These are phyloP conservation scores for Oostethus manadensis DNA, from an alignment of 2,113 vertebrate species.

Conservation along the genomic window DNA sequence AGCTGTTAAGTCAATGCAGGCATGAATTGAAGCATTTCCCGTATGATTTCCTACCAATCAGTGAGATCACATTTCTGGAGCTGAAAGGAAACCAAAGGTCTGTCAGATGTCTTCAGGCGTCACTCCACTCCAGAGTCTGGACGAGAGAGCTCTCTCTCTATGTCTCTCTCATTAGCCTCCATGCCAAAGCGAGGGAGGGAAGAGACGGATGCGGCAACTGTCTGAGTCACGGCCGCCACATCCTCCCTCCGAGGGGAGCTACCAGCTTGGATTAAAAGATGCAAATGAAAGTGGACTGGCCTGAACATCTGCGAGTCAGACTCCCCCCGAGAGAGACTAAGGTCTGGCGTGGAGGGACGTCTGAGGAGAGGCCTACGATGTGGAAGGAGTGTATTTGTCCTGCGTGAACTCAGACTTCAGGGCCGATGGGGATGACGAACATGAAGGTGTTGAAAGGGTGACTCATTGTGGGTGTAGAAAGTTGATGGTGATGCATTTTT, in stretches of 20 bases:
- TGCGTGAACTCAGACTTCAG: neutral
- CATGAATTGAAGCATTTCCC: too few relatives aligned
- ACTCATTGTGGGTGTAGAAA: conserved; percentile 3
- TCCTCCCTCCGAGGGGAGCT: neutral
- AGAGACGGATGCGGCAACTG: neutral
- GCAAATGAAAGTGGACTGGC: conserved; percentile 7
- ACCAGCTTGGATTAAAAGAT: neutral
- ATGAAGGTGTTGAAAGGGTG: neutral
- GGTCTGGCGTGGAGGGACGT: neutral
- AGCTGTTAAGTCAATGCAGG: too few relatives aligned
- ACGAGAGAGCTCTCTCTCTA: too few relatives aligned
- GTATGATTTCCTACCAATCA: too few relatives aligned
- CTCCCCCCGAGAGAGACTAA: neutral
- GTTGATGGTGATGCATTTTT: too few relatives aligned
- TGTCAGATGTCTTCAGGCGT: too few relatives aligned
- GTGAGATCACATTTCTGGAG: too few relatives aligned
- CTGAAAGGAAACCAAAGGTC: too few relatives aligned
- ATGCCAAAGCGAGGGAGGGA: neutral
- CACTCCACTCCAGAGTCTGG: too few relatives aligned
- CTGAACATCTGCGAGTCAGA: neutral
- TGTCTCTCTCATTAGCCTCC: too few relatives aligned
- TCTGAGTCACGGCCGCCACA: neutral
- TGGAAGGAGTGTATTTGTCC: neutral
- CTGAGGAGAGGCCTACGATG: neutral
- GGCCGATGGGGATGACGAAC: neutral